phyloP scores from a whole-genome alignment of 2,888 invertebrate genomes.

The Clusia tigrina region DNA sequence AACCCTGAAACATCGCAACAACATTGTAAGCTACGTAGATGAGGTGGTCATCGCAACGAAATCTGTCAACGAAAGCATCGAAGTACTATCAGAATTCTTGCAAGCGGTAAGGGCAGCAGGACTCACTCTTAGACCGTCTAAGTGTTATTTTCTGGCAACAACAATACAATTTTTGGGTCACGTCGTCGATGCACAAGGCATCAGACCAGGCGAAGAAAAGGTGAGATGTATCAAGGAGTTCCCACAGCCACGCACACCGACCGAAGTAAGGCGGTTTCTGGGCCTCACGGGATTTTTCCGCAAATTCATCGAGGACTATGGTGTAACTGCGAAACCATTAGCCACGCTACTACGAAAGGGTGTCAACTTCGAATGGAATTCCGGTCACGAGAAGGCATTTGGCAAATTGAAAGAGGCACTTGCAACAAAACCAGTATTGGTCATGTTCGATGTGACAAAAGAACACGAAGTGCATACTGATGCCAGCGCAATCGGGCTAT shows the following conservation, averaged over 20 bases:
- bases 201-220: constrained; percentile 20
- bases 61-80: background rate
- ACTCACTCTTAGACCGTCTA: constrained; percentile 27
- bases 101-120: constrained; percentile 18
- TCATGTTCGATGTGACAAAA: constrained; percentile 29
- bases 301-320: background rate
- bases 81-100: constrained; percentile 13
- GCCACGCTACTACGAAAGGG: background rate
- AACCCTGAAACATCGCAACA: constrained; percentile 8
- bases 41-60: constrained; percentile 37
- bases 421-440: constrained; percentile 40
- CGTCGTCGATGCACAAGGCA: background rate
- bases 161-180: constrained; percentile 26
- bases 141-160: constrained; percentile 24
- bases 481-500: constrained; percentile 46
- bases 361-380: background rate
- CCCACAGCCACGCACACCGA: constrained; percentile 19
- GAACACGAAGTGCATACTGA: constrained; percentile 48
- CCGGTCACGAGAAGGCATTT: background rate
- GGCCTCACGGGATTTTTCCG: constrained; percentile 29
- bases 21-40: constrained; percentile 26
- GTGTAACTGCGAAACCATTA: background rate
- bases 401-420: constrained; percentile 31
- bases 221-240: constrained; percentile 27
- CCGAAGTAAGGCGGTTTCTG: constrained; percentile 27